These are phyloP conservation scores for Andrena cerasifolii DNA, from an alignment of 1,140 invertebrate genomes.

Conservation along the genomic window DNA sequence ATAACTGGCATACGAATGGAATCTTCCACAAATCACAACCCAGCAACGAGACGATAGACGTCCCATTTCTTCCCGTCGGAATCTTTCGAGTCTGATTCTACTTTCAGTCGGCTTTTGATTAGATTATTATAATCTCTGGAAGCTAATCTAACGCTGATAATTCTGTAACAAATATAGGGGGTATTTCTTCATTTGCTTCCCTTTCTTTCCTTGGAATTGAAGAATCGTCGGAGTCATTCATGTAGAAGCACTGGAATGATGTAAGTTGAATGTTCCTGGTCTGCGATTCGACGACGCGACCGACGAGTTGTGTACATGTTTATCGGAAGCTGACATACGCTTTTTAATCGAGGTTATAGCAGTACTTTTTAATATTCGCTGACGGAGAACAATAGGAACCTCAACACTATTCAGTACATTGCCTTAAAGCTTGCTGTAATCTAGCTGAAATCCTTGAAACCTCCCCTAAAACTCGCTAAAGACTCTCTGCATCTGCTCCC, in stretches of 20 bases:
- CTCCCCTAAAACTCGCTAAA: too few species aligned
- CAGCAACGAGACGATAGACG: too few species aligned
- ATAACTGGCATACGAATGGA: conserved; percentile 7
- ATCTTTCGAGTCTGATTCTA: neutral
- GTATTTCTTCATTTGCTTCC: neutral
- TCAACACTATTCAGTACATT: too few species aligned
- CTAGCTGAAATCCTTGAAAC: too few species aligned
- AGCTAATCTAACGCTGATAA: conserved; percentile 4
- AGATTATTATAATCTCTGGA: neutral
- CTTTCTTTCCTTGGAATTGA: neutral
- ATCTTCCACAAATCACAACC: conserved; percentile 6
- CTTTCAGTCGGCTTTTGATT: neutral
- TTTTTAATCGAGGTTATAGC: too few species aligned
- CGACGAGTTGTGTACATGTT: too few species aligned
- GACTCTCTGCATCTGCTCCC: too few species aligned
- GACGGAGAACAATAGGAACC: too few species aligned
- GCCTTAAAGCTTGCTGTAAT: too few species aligned
- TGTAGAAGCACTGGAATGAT: neutral
- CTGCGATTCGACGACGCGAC: too few species aligned
- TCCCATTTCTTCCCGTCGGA: neutral
- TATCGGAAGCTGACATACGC: too few species aligned
- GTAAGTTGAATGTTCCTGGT: neutral
- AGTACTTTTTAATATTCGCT: too few species aligned
- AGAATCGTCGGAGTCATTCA: neutral
- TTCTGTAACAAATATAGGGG: neutral